Conservation (phyloP, 2,888 invertebrate species). For the Cactoblastis cactorum region DNA sequence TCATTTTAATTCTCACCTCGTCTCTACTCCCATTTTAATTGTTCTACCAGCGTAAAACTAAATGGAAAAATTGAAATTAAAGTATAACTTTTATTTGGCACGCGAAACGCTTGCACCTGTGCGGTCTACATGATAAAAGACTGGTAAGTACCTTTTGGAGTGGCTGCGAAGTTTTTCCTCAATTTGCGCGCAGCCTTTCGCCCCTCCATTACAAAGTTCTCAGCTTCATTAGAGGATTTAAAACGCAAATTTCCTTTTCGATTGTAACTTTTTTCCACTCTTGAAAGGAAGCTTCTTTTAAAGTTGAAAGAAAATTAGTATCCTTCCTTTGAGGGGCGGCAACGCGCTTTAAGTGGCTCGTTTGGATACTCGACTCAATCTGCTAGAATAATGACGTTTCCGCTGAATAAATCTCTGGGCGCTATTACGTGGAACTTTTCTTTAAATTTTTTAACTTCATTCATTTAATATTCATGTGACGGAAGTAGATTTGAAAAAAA, state of each 20-base stretch:
- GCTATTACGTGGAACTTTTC: slow-evolving; percentile 21
- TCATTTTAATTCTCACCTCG: no score
- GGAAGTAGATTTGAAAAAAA: not conserved
- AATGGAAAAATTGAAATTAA: no score
- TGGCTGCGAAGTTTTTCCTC: slow-evolving; percentile 56
- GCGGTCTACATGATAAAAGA: no score
- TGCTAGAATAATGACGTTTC: slow-evolving; percentile 67
- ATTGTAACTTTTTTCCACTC: slow-evolving; percentile 79
- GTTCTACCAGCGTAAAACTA: no score
- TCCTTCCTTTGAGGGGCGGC: slow-evolving; percentile 71
- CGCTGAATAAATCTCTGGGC: slow-evolving; percentile 29
- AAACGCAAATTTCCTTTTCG: slow-evolving; percentile 79
- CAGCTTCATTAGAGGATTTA: slow-evolving; percentile 79
- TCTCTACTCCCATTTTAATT: no score
- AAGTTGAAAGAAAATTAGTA: slow-evolving; percentile 76
- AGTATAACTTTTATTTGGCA: no score
- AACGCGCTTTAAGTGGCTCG: slow-evolving; percentile 68
- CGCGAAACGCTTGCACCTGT: no score
- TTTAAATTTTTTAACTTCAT: not conserved
- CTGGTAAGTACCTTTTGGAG: slow-evolving; percentile 17
- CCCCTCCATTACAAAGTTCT: slow-evolving; percentile 78
- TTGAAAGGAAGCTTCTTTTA: slow-evolving; percentile 77
- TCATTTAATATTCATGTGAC: not conserved
- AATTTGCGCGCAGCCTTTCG: slow-evolving; percentile 72
- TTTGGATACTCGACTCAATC: slow-evolving; percentile 65